These are phyloP conservation scores for Macrobrachium nipponense DNA, from an alignment of 1,140 invertebrate genomes.

Conservation along the genomic window DNA sequence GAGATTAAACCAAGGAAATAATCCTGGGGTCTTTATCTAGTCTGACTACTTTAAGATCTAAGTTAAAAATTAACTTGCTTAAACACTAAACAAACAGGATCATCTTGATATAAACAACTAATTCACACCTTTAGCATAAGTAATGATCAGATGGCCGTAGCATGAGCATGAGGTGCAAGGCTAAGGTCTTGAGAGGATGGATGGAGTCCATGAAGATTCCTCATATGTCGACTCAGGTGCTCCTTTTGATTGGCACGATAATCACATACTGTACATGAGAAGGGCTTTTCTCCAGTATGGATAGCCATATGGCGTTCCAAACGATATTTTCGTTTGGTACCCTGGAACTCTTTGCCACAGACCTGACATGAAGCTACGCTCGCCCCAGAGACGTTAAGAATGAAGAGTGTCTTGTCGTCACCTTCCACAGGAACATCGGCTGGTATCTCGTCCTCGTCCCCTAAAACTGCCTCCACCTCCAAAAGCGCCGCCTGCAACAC, in stretches of 20 bases:
- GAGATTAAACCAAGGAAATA: too few species aligned
- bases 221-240: slow-evolving; percentile 60
- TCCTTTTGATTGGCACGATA: slow-evolving; percentile 66
- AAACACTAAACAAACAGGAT: slow-evolving; percentile 8
- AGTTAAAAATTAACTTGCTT: too few species aligned
- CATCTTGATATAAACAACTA: slow-evolving; percentile 1
- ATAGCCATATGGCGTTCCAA: slow-evolving; percentile 61
- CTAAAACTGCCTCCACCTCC: slow-evolving; percentile 52
- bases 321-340: slow-evolving; percentile 61
- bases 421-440: slow-evolving; percentile 18
- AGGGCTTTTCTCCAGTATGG: slow-evolving; percentile 69
- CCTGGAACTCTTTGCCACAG: slow-evolving; percentile 60
- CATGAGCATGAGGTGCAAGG: slow-evolving; percentile 44
- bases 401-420: slow-evolving; percentile 21
- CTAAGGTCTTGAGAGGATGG: slow-evolving; percentile 29
- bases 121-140: slow-evolving; percentile 45
- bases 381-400: slow-evolving; percentile 20
- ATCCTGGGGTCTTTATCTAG: too few species aligned
- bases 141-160: slow-evolving; percentile 48
- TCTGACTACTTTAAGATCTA: too few species aligned
- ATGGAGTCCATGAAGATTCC: slow-evolving; percentile 46
- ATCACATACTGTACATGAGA: slow-evolving; percentile 69
- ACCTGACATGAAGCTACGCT: slow-evolving; percentile 49
- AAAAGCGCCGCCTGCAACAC: slow-evolving; percentile 57
- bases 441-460: slow-evolving; percentile 41